Base-by-base conservation (phyloP, 2,888 invertebrate species). In the Meandrusa payeni region DNA sequence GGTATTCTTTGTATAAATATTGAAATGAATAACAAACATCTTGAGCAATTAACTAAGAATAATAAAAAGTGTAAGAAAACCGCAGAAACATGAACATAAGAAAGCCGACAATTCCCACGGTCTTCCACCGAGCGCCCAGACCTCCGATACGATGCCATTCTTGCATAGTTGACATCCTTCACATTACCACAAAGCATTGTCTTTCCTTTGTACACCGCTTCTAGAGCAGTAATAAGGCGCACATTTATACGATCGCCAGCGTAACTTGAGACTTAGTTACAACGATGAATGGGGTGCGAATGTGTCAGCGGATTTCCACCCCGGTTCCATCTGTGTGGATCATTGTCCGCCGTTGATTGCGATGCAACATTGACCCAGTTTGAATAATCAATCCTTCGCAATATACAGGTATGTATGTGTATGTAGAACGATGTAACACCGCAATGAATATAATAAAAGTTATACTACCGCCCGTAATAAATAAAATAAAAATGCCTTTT, bases 291-390 rank as follows among this genome's bases (percentile, higher is more conserved):
- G 12, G 9, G 11, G 4, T n/a, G 9, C 10, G 28, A 11, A 12
- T 27, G 23, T 28, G 41, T 41, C 33, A 15, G n/a, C 19, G 19
- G 12, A 12, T 15, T 29, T 19, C 29, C 34, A 12, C 2, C 23
- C 11, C 24, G 29, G 9, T 15, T 7, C 19, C 11, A 9, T 12
- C n/a, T n/a, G n/a, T n/a, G n/a, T n/a, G n/a, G n/a, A 6, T 23
- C 29, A 36, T 42, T 42, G 42, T 42, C 29, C 11, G 41, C 2
- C 17, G n/a, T 28, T 36, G 42, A 42, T 42, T 36, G 34, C 36
- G 26, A 33, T 33, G 20, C 5, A 41, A 33, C 33, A 29, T 24
- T 42, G 36, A 27, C 36, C 42, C 7, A 42, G 29, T 42, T 42
- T 22, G 24, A 9, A 36, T 36, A 19, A 12, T n/a, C n/a, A n/a